phyloP scores from a whole-genome alignment of 2,888 invertebrate genomes.

The Tenthredo livida region DNA sequence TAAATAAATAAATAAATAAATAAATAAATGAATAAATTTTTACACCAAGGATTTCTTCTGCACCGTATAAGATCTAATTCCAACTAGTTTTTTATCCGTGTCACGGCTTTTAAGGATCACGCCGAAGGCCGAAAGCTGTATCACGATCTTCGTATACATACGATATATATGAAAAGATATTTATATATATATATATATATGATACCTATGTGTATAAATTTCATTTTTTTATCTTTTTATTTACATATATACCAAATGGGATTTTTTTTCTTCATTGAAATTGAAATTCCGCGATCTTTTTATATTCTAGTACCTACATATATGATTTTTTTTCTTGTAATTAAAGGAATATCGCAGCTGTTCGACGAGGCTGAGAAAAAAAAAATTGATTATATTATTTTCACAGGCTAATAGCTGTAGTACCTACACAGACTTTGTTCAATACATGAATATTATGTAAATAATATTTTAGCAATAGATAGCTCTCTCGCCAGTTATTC shows the following conservation, averaged over 20 bases:
- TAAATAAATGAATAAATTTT: background rate
- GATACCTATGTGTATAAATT: background rate
- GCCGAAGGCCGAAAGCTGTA: conserved; percentile 13
- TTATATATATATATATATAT: too few species aligned
- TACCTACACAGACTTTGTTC: background rate
- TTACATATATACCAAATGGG: background rate
- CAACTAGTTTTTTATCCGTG: conserved; percentile 38
- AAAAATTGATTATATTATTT: background rate
- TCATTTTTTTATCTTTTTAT: background rate
- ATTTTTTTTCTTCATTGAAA: too few species aligned
- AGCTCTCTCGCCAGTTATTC: background rate
- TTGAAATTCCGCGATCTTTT: too few species aligned
- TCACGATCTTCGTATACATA: background rate
- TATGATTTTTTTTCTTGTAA: too few species aligned
- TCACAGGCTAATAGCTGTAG: background rate
- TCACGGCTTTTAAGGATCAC: conserved; percentile 45
- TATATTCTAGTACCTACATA: too few species aligned
- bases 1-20: background rate
- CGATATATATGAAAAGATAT: background rate
- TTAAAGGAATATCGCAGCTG: too few species aligned
- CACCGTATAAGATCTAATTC: background rate
- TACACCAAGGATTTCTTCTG: background rate
- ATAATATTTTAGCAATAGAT: background rate
- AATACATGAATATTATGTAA: background rate
- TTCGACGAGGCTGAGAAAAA: too few species aligned